phyloP scores from a whole-genome alignment of 2,797 vertebrate species.

The Dendrocincla fuliginosa region DNA sequence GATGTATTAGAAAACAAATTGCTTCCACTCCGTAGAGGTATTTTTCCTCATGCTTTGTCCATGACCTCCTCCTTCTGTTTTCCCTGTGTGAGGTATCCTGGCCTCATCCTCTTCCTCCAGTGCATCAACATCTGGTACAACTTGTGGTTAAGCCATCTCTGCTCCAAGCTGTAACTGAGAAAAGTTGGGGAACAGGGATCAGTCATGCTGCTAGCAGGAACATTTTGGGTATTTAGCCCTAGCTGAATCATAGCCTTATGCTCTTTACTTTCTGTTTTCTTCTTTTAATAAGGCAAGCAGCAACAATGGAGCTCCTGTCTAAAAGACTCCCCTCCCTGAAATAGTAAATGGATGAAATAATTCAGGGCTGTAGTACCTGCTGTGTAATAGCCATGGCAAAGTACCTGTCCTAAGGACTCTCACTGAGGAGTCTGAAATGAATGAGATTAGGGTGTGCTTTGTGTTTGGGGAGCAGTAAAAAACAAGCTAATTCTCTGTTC shows the following conservation, averaged over 20 bases:
- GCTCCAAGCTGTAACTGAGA: neutral
- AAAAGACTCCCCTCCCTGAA: rapidly evolving
- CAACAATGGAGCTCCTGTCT: neutral
- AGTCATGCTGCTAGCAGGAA: neutral
- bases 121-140: neutral
- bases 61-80: neutral
- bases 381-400: neutral
- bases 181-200: neutral
- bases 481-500: neutral
- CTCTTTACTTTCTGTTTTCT: neutral
- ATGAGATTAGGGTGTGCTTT: neutral
- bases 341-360: neutral
- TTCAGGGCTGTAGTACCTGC: neutral
- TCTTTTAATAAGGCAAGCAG: neutral
- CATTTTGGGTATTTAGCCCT: neutral
- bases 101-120: neutral
- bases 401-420: neutral
- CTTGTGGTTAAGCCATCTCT: neutral
- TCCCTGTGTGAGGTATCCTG: neutral
- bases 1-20: constrained; percentile 90
- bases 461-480: neutral
- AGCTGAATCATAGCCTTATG: neutral
- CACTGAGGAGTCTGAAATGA: neutral
- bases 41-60: neutral
- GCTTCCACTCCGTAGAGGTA: constrained; percentile 86